Evolutionary conservation across 2,113 vertebrate species (phyloP).

Genomic region (Eudorcas thomsonii): DNA sequence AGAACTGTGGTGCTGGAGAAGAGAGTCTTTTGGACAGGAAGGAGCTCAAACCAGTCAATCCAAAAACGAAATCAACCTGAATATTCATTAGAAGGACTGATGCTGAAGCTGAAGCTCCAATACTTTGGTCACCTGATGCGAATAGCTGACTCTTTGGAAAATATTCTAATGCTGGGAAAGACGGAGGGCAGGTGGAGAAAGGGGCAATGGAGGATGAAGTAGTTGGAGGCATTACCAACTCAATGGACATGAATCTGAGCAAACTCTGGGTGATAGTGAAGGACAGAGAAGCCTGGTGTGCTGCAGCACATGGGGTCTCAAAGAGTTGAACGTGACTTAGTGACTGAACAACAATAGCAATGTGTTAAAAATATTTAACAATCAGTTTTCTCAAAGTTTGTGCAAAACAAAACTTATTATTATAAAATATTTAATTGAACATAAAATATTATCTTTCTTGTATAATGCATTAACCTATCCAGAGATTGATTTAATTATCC

Average conservation of each 20-base stretch:
- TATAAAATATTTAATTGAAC: not conserved
- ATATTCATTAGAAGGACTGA: not conserved
- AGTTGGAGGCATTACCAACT: not conserved
- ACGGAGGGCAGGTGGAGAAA: not conserved
- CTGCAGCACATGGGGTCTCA: not conserved
- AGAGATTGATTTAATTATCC: not conserved
- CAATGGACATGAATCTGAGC: not conserved
- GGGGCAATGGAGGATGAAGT: not conserved
- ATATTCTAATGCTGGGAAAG: not conserved
- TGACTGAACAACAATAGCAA: not conserved
- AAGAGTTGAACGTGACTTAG: not conserved
- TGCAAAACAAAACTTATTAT: not conserved
- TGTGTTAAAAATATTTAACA: not conserved
- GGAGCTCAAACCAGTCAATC: not conserved
- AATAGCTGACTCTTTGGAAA: not conserved
- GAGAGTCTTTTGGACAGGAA: not conserved
- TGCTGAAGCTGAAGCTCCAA: not conserved
- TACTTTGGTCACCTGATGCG: not conserved
- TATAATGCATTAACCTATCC: not conserved
- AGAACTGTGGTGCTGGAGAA: not conserved
- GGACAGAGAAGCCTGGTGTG: not conserved
- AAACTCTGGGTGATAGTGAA: not conserved
- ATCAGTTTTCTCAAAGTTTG: not conserved
- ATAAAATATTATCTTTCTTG: not conserved
- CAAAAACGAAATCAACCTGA: not conserved